phyloP scores from a whole-genome alignment of 2,113 vertebrate genomes.

The Callithrix jacchus region DNA sequence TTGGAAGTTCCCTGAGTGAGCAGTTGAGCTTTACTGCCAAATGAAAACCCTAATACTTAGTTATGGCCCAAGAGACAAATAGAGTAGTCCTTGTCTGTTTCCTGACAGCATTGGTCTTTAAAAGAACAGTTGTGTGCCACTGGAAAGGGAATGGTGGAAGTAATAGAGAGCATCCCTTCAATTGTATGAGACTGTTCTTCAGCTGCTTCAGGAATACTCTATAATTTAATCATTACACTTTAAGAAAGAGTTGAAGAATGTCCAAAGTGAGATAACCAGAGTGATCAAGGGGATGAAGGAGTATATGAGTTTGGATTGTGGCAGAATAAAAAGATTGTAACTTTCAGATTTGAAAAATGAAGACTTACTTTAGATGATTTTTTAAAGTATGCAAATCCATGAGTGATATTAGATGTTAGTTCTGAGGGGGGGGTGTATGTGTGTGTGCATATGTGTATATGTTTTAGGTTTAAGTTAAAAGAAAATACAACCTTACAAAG shows the following conservation, averaged over 20 bases:
- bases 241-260: neutral
- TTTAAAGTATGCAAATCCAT: neutral
- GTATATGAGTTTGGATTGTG: neutral
- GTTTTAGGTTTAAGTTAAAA: neutral
- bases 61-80: neutral
- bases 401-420: neutral
- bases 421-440: neutral
- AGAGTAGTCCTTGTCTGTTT: neutral
- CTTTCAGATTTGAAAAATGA: neutral
- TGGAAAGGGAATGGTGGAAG: neutral
- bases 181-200: neutral
- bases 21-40: neutral
- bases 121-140: neutral
- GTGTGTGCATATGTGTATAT: neutral
- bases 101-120: neutral
- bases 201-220: neutral
- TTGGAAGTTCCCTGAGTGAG: neutral
- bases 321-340: neutral
- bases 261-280: neutral
- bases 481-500: neutral
- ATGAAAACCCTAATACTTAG: neutral
- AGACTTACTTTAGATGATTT: neutral
- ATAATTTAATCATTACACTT: neutral
- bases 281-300: neutral
- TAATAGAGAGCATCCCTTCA: neutral